A percentile compares a stretch with the other conserved stretches of the same genome.
These are phyloP conservation scores for Abscondita cerata DNA, from an alignment of 2,888 invertebrate genomes.

Conservation along the genomic window DNA sequence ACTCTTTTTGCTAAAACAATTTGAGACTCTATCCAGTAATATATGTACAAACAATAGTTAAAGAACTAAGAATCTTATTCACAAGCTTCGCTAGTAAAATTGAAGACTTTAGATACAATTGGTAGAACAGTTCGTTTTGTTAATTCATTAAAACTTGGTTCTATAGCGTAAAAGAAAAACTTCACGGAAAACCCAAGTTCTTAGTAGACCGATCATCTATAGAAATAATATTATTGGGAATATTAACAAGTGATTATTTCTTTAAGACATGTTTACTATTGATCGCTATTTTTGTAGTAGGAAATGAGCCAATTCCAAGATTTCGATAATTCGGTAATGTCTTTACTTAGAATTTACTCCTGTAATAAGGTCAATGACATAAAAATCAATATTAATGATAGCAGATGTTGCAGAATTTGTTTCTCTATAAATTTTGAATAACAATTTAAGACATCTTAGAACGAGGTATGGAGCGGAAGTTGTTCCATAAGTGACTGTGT, in stretches of 20 bases:
- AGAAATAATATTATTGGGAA: no score
- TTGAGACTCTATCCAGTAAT: conserved; percentile 8
- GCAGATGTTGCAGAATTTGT: background rate
- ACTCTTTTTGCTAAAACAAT: conserved; percentile 3
- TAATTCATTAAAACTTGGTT: no score
- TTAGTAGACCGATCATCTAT: no score
- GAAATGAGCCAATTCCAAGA: conserved; percentile 2
- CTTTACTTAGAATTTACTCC: background rate
- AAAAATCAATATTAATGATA: conserved; percentile 9
- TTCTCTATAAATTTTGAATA: background rate
- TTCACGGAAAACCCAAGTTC: background rate
- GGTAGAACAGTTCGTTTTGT: no score
- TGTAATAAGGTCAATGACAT: conserved; percentile 14
- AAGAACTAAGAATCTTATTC: background rate
- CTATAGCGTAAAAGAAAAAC: background rate
- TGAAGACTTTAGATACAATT: conserved; percentile 1
- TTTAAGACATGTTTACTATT: background rate
- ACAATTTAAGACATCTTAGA: background rate
- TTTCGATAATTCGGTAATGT: background rate
- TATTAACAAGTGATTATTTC: background rate
- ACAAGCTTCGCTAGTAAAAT: conserved; percentile 16
- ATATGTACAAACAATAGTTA: background rate
- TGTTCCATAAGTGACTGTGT: background rate
- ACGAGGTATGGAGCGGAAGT: background rate
- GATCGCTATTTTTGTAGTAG: conserved; percentile 9